Evolutionary conservation across 1,140 invertebrate genomes (phyloP).

Genomic region (Laupala kohalensis): DNA sequence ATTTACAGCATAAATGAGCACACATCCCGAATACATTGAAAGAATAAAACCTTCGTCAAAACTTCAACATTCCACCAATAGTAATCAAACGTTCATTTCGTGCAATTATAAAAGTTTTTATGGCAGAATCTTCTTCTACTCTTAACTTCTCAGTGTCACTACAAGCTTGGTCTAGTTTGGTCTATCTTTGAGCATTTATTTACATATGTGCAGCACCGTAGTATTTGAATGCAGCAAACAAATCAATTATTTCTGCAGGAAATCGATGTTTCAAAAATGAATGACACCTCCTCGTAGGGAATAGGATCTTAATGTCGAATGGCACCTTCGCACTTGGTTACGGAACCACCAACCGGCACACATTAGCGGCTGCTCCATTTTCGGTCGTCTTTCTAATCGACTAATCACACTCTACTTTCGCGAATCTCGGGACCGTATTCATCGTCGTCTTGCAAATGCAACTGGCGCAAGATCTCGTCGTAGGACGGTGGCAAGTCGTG

Average conservation of each 20-base stretch:
- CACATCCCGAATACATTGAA: not conserved
- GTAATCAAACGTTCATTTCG: not conserved
- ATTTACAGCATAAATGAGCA: not conserved
- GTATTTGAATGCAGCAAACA: not conserved
- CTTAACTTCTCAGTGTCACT: not conserved
- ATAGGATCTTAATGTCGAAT: not conserved
- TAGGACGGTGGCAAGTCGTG: slow-evolving; percentile 30
- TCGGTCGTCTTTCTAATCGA: not conserved
- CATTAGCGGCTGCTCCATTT: too few species aligned
- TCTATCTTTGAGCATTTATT: not conserved
- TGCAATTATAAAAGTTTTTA: not conserved
- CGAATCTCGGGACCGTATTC: slow-evolving; percentile 25
- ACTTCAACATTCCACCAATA: not conserved
- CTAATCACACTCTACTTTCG: slow-evolving; percentile 27
- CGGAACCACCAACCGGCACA: too few species aligned
- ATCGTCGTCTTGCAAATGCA: slow-evolving; percentile 17
- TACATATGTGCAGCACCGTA: not conserved
- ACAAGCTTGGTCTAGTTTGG: not conserved
- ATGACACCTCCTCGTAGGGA: not conserved
- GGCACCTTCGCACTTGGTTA: too few species aligned
- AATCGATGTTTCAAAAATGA: not conserved
- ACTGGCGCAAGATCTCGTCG: slow-evolving; percentile 30
- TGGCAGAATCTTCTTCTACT: not conserved
- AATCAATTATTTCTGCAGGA: not conserved
- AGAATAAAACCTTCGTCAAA: not conserved